Conservation (phyloP, 2,113 vertebrate genomes). For the Lethenteron reissneri region DNA sequence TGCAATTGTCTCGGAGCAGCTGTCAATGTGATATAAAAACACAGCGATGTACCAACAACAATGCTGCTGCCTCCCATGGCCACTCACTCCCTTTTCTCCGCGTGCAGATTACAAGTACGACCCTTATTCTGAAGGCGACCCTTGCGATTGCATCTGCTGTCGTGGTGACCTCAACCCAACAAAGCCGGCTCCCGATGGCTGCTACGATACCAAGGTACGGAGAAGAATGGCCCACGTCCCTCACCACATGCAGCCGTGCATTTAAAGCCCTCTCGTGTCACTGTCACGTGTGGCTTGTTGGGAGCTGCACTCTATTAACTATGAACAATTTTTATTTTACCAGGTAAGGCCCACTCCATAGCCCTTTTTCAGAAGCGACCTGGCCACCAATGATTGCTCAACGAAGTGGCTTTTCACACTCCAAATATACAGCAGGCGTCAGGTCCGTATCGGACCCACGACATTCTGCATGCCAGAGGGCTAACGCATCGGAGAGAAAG, state of each 20-base stretch:
- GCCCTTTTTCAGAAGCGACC: neutral
- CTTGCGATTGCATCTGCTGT: slow-evolving; percentile 64
- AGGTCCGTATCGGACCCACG: too few relatives aligned
- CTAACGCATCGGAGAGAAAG: too few relatives aligned
- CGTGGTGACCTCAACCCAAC: slow-evolving; percentile 39
- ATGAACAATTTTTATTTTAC: neutral
- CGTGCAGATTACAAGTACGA: slow-evolving; percentile 44
- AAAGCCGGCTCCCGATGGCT: slow-evolving; percentile 37
- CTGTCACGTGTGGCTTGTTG: slow-evolving; percentile 8
- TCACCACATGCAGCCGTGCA: neutral
- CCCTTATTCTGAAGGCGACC: slow-evolving; percentile 42
- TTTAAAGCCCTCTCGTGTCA: neutral
- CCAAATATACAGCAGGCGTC: too few relatives aligned
- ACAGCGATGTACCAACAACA: neutral
- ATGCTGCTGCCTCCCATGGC: neutral
- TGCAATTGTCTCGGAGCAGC: neutral
- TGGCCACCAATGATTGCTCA: neutral
- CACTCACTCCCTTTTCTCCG: slow-evolving; percentile 6
- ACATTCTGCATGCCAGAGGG: too few relatives aligned
- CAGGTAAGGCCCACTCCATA: neutral
- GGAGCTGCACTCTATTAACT: neutral
- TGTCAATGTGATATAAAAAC: neutral
- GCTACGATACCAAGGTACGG: slow-evolving; percentile 64
- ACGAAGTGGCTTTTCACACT: neutral
- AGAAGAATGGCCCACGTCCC: too few relatives aligned